phyloP scores from a whole-genome alignment of 2,113 vertebrate genomes.

The Anhinga rufa region DNA sequence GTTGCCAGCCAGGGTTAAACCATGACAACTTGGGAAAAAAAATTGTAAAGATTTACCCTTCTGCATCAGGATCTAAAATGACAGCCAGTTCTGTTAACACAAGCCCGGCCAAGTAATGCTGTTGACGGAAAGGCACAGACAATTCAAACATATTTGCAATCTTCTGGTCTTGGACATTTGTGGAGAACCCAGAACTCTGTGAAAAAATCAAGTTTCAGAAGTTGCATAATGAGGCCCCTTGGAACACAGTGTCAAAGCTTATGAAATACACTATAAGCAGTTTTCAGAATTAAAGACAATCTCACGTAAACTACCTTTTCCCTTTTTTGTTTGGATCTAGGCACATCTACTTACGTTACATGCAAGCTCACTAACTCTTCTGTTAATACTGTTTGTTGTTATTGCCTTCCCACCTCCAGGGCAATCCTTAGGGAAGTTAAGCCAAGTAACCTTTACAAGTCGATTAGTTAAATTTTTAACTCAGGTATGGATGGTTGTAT shows the following conservation, averaged over 20 bases:
- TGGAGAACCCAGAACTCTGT: conserved; percentile 98
- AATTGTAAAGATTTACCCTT: conserved; percentile 79
- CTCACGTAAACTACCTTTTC: not conserved
- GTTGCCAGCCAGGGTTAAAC: no score
- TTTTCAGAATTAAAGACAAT: not conserved
- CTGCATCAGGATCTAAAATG: conserved; percentile 95
- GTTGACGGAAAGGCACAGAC: conserved; percentile 95
- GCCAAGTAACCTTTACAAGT: conserved; percentile 6
- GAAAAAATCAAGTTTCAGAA: not conserved
- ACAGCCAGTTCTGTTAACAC: conserved; percentile 92
- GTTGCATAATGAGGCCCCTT: not conserved
- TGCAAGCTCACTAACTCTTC: not conserved
- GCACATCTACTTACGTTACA: not conserved
- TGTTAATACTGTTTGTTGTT: not conserved
- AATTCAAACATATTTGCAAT: conserved; percentile 99
- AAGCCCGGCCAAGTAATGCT: conserved; percentile 93
- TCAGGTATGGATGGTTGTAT: not conserved
- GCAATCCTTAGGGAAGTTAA: not conserved
- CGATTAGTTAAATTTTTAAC: not conserved
- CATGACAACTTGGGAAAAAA: not conserved
- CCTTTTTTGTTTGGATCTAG: not conserved
- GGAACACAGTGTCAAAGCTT: not conserved
- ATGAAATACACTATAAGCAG: not conserved
- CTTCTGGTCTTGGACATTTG: conserved; percentile 96
- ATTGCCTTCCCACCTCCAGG: not conserved